These are phyloP conservation scores for Artibeus jamaicensis DNA, from an alignment of 2,797 vertebrate species.

Conservation along the genomic window DNA sequence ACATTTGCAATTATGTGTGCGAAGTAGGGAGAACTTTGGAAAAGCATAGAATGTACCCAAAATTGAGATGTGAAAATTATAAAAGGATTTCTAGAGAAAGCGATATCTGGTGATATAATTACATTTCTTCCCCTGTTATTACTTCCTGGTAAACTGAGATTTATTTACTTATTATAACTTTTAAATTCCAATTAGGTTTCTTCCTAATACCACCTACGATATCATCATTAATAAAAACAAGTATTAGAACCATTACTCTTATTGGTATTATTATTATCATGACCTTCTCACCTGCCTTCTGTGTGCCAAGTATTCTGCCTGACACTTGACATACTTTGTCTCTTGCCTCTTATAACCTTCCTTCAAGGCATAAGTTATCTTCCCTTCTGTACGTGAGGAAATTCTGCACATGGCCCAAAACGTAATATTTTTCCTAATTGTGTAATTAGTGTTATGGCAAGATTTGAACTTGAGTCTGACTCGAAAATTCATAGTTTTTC, in stretches of 20 bases:
- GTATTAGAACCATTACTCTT: not conserved
- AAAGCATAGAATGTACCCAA: not conserved
- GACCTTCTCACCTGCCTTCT: not conserved
- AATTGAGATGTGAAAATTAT: not conserved
- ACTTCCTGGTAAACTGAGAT: conserved; percentile 10
- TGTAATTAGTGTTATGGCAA: not conserved
- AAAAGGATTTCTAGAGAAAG: not conserved
- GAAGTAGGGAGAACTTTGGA: not conserved
- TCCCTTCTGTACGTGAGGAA: not conserved
- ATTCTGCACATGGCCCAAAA: not conserved
- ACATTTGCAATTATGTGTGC: not conserved
- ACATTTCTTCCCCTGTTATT: not conserved
- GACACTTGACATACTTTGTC: not conserved
- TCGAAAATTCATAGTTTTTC: not conserved
- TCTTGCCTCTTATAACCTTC: not conserved
- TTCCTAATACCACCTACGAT: not conserved
- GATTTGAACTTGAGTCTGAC: not conserved
- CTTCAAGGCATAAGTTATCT: not conserved
- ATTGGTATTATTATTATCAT: too few relatives aligned
- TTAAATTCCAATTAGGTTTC: not conserved
- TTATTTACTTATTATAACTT: not conserved
- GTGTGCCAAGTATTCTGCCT: not conserved
- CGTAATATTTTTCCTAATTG: not conserved
- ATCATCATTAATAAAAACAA: not conserved
- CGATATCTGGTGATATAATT: not conserved